Conservation (phyloP, 2,888 invertebrate species). For the Arctia plantaginis region DNA sequence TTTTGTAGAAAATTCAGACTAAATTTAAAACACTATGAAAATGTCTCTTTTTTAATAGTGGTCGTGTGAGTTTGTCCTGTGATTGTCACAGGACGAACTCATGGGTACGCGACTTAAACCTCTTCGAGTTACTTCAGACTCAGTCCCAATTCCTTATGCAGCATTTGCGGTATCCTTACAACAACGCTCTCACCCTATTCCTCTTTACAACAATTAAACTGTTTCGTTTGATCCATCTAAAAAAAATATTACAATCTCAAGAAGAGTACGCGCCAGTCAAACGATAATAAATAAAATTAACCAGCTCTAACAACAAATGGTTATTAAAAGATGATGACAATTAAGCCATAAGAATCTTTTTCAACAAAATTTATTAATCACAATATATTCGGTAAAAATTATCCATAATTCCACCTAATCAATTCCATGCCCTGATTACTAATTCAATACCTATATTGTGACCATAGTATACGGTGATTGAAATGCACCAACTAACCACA, state of each 20-base stretch:
- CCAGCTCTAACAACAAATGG: too few relatives aligned
- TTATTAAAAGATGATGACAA: too few relatives aligned
- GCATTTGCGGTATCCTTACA: not conserved
- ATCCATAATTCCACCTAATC: not conserved
- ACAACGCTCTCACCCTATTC: too few relatives aligned
- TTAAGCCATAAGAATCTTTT: not conserved
- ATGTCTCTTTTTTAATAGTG: too few relatives aligned
- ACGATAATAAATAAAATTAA: too few relatives aligned
- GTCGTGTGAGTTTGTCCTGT: not conserved
- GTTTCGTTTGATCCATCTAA: too few relatives aligned
- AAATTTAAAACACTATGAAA: too few relatives aligned
- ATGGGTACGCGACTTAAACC: not conserved
- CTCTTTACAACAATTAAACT: too few relatives aligned
- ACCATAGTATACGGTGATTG: not conserved
- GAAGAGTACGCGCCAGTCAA: too few relatives aligned
- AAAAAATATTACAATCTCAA: too few relatives aligned
- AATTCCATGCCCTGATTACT: not conserved
- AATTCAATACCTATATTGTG: not conserved
- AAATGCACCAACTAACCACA: not conserved
- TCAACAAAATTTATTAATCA: not conserved
- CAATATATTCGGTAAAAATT: not conserved
- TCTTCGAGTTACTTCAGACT: not conserved
- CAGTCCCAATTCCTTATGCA: not conserved
- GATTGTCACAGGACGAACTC: not conserved
- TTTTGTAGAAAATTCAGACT: too few relatives aligned